A percentile compares a stretch with the other conserved stretches of the same genome.
These are phyloP conservation scores for Toxotes jaculatrix DNA, from an alignment of 2,113 vertebrate species.

Conservation along the genomic window DNA sequence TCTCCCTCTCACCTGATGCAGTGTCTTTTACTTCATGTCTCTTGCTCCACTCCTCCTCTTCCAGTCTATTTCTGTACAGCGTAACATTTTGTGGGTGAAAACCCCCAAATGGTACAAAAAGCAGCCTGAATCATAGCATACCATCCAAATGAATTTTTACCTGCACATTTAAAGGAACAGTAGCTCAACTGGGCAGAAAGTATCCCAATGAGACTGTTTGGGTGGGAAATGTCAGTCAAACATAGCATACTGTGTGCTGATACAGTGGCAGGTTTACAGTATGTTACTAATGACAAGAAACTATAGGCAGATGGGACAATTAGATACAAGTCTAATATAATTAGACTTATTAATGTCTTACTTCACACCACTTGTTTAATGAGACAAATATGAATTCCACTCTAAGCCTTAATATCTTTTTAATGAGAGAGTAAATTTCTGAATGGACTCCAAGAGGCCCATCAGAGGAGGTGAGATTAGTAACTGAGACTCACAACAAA, in stretches of 20 bases:
- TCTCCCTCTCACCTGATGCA: too few species aligned
- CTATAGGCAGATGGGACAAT: too few species aligned
- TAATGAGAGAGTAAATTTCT: not conserved
- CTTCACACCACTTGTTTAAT: not conserved
- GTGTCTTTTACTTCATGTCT: too few species aligned
- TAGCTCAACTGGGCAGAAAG: too few species aligned
- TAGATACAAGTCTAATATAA: too few species aligned
- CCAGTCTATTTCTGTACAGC: not conserved
- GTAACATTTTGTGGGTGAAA: not conserved
- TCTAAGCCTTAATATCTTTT: not conserved
- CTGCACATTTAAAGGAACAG: too few species aligned
- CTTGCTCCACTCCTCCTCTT: not conserved
- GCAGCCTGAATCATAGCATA: not conserved
- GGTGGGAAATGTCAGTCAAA: too few species aligned
- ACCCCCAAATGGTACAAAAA: not conserved
- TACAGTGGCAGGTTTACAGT: too few species aligned
- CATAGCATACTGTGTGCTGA: too few species aligned
- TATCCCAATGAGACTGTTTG: too few species aligned
- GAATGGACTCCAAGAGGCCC: not conserved
- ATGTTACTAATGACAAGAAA: too few species aligned
- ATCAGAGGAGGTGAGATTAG: not conserved
- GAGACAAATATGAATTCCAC: not conserved
- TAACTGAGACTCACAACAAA: not conserved
- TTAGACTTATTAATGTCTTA: not conserved
- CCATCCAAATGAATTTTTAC: not conserved